phyloP scores from a whole-genome alignment of 2,888 invertebrate species.

The Tenodera sinensis region DNA sequence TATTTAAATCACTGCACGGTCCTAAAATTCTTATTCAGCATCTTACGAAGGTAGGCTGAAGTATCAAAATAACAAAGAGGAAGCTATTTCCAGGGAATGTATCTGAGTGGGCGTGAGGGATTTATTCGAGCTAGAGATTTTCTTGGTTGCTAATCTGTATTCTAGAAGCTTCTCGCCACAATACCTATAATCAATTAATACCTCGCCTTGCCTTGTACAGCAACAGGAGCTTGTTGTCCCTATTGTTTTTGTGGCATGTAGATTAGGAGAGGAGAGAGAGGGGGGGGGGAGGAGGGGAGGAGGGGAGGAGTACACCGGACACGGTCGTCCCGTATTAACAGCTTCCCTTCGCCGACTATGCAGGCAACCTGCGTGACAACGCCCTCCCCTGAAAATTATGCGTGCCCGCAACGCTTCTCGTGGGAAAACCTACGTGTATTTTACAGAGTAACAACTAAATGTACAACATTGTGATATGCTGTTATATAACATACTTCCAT shows the following conservation, averaged over 20 bases:
- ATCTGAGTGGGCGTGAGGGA: neutral
- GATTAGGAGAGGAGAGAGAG: neutral
- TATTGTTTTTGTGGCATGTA: slow-evolving; percentile 20
- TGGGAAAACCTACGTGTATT: neutral
- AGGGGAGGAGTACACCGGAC: neutral
- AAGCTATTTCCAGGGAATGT: neutral
- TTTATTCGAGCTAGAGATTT: neutral
- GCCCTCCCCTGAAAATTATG: slow-evolving; percentile 15
- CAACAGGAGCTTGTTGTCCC: neutral
- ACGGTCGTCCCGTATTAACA: neutral
- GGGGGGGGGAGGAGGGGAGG: too few relatives aligned
- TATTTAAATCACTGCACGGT: too few relatives aligned
- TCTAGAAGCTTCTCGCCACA: neutral
- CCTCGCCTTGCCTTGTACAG: neutral
- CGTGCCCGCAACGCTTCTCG: neutral
- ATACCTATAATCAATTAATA: slow-evolving; percentile 4
- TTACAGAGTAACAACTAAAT: neutral
- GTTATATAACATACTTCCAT: neutral
- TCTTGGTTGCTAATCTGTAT: neutral
- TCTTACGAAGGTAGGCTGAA: too few relatives aligned
- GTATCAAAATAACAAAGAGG: neutral
- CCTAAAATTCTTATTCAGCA: too few relatives aligned
- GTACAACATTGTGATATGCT: neutral
- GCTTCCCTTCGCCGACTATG: slow-evolving; percentile 1
- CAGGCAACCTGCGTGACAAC: slow-evolving; percentile 5